A percentile compares a stretch with the other conserved stretches of the same genome.
phyloP scores from a whole-genome alignment of 2,888 invertebrate species.

The Hemistola chrysoprasaria region DNA sequence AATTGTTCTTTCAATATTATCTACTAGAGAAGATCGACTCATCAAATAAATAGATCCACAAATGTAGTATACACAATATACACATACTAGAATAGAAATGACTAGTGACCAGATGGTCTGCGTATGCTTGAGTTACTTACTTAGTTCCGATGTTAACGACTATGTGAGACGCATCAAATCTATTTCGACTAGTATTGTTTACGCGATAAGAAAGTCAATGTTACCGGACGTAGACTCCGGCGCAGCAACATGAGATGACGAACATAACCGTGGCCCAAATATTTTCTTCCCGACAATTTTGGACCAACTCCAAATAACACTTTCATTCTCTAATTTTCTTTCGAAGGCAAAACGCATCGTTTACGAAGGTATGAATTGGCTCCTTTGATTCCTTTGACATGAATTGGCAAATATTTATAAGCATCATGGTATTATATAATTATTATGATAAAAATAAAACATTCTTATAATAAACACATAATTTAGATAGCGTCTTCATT shows the following conservation, averaged over 20 bases:
- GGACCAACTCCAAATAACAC: constrained; percentile 70
- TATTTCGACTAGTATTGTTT: constrained; percentile 65
- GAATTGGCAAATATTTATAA: constrained; percentile 13
- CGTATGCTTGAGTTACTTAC: constrained; percentile 7
- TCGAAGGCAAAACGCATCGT: constrained; percentile 24
- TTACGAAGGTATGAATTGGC: no score
- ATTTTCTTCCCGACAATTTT: constrained; percentile 63
- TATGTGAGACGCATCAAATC: constrained; percentile 48
- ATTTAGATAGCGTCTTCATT: constrained; percentile 50
- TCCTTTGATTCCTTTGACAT: no score
- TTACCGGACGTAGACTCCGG: constrained; percentile 68
- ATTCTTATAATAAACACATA: constrained; percentile 33
- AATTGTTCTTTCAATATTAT: constrained; percentile 13
- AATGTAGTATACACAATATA: no score
- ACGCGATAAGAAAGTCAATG: constrained; percentile 74
- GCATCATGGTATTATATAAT: constrained; percentile 43
- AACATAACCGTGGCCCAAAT: constrained; percentile 75
- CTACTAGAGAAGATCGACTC: background rate
- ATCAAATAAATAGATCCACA: no score
- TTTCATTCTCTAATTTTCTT: constrained; percentile 61
- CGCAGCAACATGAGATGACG: constrained; percentile 68
- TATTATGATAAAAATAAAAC: constrained; percentile 27
- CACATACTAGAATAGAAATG: constrained; percentile 18
- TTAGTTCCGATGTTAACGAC: constrained; percentile 31
- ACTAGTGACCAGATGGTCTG: constrained; percentile 17